Evolutionary conservation across 2,113 vertebrate species (phyloP).

Genomic region (Tupaia tana): DNA sequence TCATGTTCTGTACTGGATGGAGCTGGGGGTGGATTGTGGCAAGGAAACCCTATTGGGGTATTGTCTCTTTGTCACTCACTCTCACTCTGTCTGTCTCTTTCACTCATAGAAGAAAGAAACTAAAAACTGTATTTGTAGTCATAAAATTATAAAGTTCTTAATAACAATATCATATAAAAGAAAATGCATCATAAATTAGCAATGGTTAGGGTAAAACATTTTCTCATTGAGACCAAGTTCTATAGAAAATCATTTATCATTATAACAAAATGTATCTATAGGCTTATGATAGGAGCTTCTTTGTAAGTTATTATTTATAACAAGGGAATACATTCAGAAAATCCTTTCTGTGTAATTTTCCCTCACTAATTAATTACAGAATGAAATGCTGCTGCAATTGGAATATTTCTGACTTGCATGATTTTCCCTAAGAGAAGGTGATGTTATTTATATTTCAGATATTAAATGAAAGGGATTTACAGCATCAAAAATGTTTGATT

Average conservation of each 20-base stretch:
- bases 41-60: no score
- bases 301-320: not conserved
- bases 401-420: not conserved
- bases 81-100: no score
- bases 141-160: not conserved
- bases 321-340: not conserved
- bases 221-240: not conserved
- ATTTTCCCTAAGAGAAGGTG: not conserved
- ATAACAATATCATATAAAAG: not conserved
- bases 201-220: not conserved
- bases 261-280: not conserved
- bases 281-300: not conserved
- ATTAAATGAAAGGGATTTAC: not conserved
- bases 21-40: no score
- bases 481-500: not conserved
- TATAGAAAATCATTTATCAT: not conserved
- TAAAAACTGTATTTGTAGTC: no score
- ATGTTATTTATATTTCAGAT: not conserved
- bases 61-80: no score
- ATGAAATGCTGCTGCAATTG: not conserved
- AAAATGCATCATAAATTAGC: not conserved
- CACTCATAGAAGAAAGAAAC: no score
- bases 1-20: no score
- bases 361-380: not conserved
- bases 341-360: not conserved